Percentiles rank a stretch among this genome's conserved stretches.
phyloP scores from a whole-genome alignment of 2,888 invertebrate species.

The Chorisops tibialis region DNA sequence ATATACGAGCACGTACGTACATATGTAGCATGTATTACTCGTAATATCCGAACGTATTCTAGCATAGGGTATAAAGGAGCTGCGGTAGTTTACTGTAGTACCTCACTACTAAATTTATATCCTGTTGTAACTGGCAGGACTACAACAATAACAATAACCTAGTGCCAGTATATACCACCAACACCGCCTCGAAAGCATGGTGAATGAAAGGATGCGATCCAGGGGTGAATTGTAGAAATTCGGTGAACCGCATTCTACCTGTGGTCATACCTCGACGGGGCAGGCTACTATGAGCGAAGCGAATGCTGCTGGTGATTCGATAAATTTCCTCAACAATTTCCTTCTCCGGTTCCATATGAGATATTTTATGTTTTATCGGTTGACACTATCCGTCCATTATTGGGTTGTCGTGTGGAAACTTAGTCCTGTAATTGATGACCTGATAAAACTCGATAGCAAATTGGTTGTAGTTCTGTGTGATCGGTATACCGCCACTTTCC shows the following conservation, averaged over 20 bases:
- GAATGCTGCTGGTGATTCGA: conserved; percentile 30
- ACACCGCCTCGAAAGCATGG: conserved; percentile 8
- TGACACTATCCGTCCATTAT: conserved; percentile 33
- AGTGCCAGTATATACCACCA: not conserved
- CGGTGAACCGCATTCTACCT: conserved; percentile 16
- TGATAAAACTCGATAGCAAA: conserved; percentile 30
- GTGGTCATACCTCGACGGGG: not conserved
- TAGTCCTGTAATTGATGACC: conserved; percentile 32
- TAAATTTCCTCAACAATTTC: conserved; percentile 34
- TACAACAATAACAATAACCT: conserved; percentile 14
- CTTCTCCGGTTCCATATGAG: conserved; percentile 32
- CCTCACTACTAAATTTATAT: conserved; percentile 27
- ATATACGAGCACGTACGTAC: too few relatives aligned
- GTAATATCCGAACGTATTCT: too few relatives aligned
- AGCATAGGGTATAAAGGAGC: not conserved
- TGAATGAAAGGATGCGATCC: conserved; percentile 9
- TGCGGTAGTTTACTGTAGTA: conserved; percentile 14
- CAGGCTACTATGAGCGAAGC: not conserved
- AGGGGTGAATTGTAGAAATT: conserved; percentile 31
- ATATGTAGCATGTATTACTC: too few relatives aligned
- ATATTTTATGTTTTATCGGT: conserved; percentile 33
- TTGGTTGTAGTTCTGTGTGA: conserved; percentile 27
- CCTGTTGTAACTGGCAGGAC: conserved; percentile 27
- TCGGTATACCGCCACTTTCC: conserved; percentile 14
- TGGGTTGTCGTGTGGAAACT: conserved; percentile 33